Conservation (phyloP, 2,888 invertebrate species). For the Chelonus formosanus region DNA sequence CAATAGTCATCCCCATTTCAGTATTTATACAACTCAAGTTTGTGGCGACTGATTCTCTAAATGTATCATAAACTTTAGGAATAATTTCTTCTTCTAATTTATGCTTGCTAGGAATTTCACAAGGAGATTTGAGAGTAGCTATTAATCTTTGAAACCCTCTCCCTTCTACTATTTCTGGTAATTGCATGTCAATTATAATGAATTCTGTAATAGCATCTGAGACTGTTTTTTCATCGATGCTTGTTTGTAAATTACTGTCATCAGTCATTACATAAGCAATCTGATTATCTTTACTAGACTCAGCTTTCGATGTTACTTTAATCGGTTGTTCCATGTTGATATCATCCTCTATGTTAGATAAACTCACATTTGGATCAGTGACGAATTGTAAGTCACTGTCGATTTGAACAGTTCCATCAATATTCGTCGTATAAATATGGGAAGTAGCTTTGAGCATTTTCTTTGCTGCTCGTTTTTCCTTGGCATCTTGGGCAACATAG, state of each 20-base stretch:
- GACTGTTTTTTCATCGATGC: slow-evolving; percentile 60
- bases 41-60: slow-evolving; percentile 58
- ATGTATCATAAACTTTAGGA: slow-evolving; percentile 64
- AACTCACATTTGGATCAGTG: slow-evolving; percentile 59
- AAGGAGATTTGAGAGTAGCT: slow-evolving; percentile 64
- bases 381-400: slow-evolving; percentile 64
- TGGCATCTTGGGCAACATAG: slow-evolving; percentile 54
- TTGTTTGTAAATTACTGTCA: slow-evolving; percentile 51
- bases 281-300: slow-evolving; percentile 22
- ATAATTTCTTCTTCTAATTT: slow-evolving; percentile 66
- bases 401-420: slow-evolving; percentile 63
- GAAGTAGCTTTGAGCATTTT: slow-evolving; percentile 56
- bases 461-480: slow-evolving; percentile 58
- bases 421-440: slow-evolving; percentile 62
- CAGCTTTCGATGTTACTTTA: slow-evolving; percentile 51
- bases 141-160: slow-evolving; percentile 66
- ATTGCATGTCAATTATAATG: slow-evolving; percentile 65
- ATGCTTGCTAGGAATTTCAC: slow-evolving; percentile 66
- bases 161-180: slow-evolving; percentile 66
- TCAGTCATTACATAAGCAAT: slow-evolving; percentile 56
- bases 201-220: slow-evolving; percentile 66
- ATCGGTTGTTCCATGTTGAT: slow-evolving; percentile 52
- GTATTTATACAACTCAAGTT: slow-evolving; percentile 52
- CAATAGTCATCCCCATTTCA: slow-evolving; percentile 63
- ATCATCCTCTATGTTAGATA: slow-evolving; percentile 59